These are phyloP conservation scores for Acanthosepion lycidas DNA, from an alignment of 2,888 invertebrate genomes.

Conservation along the genomic window DNA sequence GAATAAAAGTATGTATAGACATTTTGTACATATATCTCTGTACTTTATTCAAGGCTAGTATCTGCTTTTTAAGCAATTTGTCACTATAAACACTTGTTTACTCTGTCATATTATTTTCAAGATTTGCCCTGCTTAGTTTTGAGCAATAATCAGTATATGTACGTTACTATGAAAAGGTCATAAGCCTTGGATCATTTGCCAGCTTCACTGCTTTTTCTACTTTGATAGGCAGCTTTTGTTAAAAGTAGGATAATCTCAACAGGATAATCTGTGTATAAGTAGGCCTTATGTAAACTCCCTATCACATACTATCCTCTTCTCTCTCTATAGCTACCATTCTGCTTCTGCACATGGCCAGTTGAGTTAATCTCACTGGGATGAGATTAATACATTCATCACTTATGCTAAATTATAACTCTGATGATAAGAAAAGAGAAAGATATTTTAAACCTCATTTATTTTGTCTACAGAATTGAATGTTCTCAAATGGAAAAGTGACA, in stretches of 20 bases:
- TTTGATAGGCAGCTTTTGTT: slow-evolving; percentile 33
- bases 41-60: neutral
- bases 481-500: neutral
- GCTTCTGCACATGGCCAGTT: slow-evolving; percentile 20
- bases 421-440: neutral
- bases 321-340: neutral
- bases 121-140: neutral
- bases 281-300: neutral
- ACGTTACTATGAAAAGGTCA: neutral
- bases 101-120: neutral
- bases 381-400: neutral
- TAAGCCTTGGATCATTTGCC: slow-evolving; percentile 35
- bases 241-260: slow-evolving; percentile 42
- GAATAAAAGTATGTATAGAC: neutral
- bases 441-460: neutral
- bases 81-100: neutral
- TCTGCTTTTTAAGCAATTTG: neutral
- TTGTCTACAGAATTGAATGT: neutral
- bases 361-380: neutral
- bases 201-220: neutral
- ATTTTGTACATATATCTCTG: neutral
- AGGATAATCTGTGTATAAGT: slow-evolving; percentile 44
- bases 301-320: neutral
- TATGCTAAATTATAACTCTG: neutral
- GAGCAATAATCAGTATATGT: neutral